phyloP scores from a whole-genome alignment of 2,797 vertebrate genomes.

The Acropternis orthonyx region DNA sequence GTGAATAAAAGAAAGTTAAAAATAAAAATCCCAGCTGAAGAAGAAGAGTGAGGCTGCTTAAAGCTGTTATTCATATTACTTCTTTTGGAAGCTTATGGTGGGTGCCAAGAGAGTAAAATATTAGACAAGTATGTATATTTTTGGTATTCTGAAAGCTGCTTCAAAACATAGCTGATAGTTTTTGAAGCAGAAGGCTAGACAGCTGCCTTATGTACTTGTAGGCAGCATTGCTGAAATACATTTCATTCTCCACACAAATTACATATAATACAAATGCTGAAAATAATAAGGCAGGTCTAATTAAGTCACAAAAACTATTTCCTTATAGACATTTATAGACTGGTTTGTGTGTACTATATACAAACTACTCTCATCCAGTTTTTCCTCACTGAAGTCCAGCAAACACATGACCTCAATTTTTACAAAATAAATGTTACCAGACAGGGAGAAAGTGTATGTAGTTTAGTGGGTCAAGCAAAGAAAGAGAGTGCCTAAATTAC shows the following conservation, averaged over 20 bases:
- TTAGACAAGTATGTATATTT: neutral
- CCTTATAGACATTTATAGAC: neutral
- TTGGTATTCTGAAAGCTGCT: conserved; percentile 17
- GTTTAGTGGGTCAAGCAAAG: neutral
- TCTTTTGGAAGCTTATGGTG: neutral
- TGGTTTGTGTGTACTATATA: neutral
- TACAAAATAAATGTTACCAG: neutral
- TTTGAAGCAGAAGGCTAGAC: conserved; percentile 14
- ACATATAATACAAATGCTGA: neutral
- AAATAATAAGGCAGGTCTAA: neutral
- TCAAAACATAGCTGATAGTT: neutral
- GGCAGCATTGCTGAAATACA: neutral
- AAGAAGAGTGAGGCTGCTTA: neutral
- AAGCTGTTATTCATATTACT: neutral
- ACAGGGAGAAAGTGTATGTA: neutral
- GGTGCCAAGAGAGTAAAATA: conserved; percentile 15
- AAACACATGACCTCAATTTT: neutral
- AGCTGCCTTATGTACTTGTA: neutral
- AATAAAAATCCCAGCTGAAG: neutral
- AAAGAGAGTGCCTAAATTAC: neutral
- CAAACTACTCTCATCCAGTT: neutral
- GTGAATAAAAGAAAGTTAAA: neutral
- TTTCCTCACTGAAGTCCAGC: neutral
- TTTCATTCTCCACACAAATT: conserved; percentile 1
- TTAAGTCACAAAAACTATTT: neutral